Percentiles rank a stretch among this genome's conserved stretches.
These are phyloP conservation scores for Thomomys bottae DNA, from an alignment of 2,113 vertebrate genomes.

Conservation along the genomic window DNA sequence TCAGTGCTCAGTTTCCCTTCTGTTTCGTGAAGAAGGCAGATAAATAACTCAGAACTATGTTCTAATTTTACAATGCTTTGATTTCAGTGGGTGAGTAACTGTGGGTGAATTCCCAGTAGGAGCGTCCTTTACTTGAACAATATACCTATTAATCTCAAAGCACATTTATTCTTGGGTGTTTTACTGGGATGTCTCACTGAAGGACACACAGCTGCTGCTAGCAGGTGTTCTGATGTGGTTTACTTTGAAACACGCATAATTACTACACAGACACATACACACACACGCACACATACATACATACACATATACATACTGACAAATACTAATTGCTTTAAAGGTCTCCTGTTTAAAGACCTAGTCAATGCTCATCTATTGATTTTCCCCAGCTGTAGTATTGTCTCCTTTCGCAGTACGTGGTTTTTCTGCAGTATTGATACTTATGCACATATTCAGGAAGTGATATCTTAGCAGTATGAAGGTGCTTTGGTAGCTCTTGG, in stretches of 20 bases:
- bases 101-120: background rate
- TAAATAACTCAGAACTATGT: background rate
- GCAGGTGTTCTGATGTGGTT: slow-evolving; percentile 64
- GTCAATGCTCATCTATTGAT: slow-evolving; percentile 8
- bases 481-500: slow-evolving; percentile 15
- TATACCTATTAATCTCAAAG: background rate
- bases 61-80: background rate
- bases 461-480: slow-evolving; percentile 9
- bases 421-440: slow-evolving; percentile 26
- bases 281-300: too few relatives aligned
- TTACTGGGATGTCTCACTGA: slow-evolving; percentile 51
- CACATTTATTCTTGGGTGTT: slow-evolving; percentile 41
- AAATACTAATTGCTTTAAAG: slow-evolving; percentile 75
- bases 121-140: slow-evolving; percentile 22
- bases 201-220: background rate
- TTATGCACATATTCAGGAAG: slow-evolving; percentile 34
- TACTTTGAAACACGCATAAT: slow-evolving; percentile 61
- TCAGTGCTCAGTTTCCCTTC: background rate
- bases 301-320: slow-evolving; percentile 53
- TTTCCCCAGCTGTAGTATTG: slow-evolving; percentile 22
- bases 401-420: background rate
- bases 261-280: background rate
- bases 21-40: background rate
- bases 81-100: background rate
- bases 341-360: slow-evolving; percentile 66